Base-by-base conservation (phyloP, 2,888 invertebrate species). In the Drosophila maculinotata region DNA sequence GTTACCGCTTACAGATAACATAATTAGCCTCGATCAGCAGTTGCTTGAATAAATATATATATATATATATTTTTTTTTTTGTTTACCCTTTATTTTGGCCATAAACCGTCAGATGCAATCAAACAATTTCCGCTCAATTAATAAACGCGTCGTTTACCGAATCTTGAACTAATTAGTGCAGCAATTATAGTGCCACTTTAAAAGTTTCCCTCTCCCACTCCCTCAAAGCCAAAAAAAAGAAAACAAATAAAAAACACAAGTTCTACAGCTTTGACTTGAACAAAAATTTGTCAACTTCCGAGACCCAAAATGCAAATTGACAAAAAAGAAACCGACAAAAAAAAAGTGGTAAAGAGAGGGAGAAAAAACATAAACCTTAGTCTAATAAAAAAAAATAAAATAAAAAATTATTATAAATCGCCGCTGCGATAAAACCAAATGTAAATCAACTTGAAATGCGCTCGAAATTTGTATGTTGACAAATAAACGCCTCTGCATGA, bases 61-160 rank as follows among this genome's bases (percentile, higher is more conserved):
- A n/a, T n/a, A n/a, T n/a, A n/a, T n/a, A n/a, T n/a, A n/a, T n/a
- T n/a, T n/a, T n/a, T n/a, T n/a, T 26, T 25, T 26, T 48, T 15
- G 5, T 9, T 47, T 23, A 38, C 8, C 23, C 28, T 52, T 44
- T 39, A 35, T 39, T 48, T 49, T 64, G 64, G 56, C 70, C 65
- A 69, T 75, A 60, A 74, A 78, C 60, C 45, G 30, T 49, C 36
- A 45, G 56, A 75, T 36, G 66, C 69, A 66, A 85, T 82, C 85
- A 85, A 79, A 70, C 87, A 77, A 74, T 87, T 87, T 81, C 87
- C 80, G 80, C 78, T 81, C 80, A 69, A 80, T 83, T 83, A 83
- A 79, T 68, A 69, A 75, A 57, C 52, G 67, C 56, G 12, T 59
- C 57, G 56, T 42, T 57, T 54, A 41, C 31, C 20, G 48, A 59